A percentile compares a stretch with the other conserved stretches of the same genome.
phyloP scores from a whole-genome alignment of 2,888 invertebrate species.

The Ethmia dodecea region DNA sequence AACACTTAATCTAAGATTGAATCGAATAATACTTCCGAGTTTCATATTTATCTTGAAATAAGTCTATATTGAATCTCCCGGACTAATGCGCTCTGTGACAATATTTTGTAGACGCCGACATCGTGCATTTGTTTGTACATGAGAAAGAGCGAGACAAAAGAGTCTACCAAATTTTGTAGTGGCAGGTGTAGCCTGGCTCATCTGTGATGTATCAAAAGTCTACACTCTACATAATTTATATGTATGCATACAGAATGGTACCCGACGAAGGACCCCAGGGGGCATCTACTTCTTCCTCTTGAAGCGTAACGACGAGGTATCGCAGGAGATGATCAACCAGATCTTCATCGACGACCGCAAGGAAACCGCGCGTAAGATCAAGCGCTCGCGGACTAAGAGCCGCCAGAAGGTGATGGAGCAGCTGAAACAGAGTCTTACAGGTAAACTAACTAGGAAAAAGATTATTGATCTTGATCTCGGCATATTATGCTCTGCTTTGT shows the following conservation, averaged over 20 bases:
- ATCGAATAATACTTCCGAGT: too few species aligned
- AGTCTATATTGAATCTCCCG: too few species aligned
- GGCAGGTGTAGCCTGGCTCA: too few species aligned
- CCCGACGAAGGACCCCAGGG: slow-evolving; percentile 89
- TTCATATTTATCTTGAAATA: too few species aligned
- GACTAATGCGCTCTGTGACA: too few species aligned
- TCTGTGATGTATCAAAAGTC: too few species aligned
- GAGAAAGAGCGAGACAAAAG: too few species aligned
- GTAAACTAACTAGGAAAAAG: slow-evolving; percentile 34
- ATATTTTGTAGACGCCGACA: too few species aligned
- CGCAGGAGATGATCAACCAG: slow-evolving; percentile 80
- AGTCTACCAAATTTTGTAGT: too few species aligned
- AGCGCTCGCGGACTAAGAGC: slow-evolving; percentile 73
- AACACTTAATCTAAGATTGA: too few species aligned
- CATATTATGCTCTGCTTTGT: neutral
- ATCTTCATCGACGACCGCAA: slow-evolving; percentile 84
- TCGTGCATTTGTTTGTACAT: too few species aligned
- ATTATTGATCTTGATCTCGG: neutral
- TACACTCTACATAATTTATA: too few species aligned
- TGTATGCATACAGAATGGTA: slow-evolving; percentile 81
- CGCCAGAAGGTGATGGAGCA: slow-evolving; percentile 82
- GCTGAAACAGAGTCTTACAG: slow-evolving; percentile 78
- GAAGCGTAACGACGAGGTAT: slow-evolving; percentile 82
- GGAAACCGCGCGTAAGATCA: slow-evolving; percentile 71
- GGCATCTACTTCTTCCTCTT: slow-evolving; percentile 91